phyloP scores from a whole-genome alignment of 2,113 vertebrate species.

The Isurus oxyrinchus region DNA sequence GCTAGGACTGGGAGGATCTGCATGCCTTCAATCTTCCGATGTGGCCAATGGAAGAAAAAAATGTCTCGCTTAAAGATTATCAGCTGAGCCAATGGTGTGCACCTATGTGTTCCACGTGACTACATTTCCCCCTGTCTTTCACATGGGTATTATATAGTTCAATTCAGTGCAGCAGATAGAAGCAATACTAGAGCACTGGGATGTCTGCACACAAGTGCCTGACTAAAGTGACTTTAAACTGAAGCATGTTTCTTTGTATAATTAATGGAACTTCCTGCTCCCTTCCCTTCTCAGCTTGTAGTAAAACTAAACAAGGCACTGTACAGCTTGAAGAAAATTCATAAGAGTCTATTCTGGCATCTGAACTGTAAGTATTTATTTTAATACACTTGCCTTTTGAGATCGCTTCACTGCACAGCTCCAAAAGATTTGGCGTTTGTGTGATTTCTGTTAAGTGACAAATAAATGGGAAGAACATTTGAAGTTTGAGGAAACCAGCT shows the following conservation, averaged over 20 bases:
- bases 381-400: conserved; percentile 1
- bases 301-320: conserved; percentile 7
- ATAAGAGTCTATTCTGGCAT: not conserved
- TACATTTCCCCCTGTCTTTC: conserved; percentile 63
- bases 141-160: conserved; percentile 64
- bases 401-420: not conserved
- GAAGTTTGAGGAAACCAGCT: not conserved
- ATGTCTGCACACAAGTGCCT: conserved; percentile 56
- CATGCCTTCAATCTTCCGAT: conserved; percentile 59
- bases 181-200: conserved; percentile 62
- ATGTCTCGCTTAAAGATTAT: conserved; percentile 62
- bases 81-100: conserved; percentile 68
- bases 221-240: conserved; percentile 49
- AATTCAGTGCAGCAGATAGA: conserved; percentile 72
- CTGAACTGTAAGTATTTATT: conserved; percentile 29
- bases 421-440: not conserved
- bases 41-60: conserved; percentile 71
- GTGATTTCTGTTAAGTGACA: not conserved
- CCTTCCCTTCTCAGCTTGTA: not conserved
- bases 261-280: conserved; percentile 29
- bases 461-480: not conserved
- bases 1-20: conserved; percentile 52
- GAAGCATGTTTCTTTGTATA: conserved; percentile 12
- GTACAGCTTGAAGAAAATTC: conserved; percentile 22
- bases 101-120: conserved; percentile 70